Evolutionary conservation across 2,113 vertebrate genomes (phyloP).

Genomic region (Ia io): DNA sequence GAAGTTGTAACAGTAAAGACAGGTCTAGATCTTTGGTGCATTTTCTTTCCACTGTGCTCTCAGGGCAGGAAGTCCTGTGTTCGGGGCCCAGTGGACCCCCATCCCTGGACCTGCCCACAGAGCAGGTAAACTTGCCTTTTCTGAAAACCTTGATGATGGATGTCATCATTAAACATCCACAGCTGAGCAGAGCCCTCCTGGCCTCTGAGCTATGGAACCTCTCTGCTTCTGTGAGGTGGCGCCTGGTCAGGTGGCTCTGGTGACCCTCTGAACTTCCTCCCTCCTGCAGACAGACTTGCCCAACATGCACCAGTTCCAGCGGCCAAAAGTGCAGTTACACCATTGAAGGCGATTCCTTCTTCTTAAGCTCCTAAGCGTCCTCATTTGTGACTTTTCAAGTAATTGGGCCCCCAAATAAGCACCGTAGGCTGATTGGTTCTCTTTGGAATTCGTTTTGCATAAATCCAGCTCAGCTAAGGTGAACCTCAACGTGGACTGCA

Average conservation of each 20-base stretch:
- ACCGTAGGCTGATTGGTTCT: slow-evolving; percentile 55
- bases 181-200: not conserved
- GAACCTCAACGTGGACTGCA: slow-evolving; percentile 62
- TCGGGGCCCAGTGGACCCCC: not conserved
- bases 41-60: slow-evolving; percentile 19
- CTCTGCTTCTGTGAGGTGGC: not conserved
- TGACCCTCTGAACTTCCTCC: slow-evolving; percentile 12
- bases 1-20: slow-evolving; percentile 47
- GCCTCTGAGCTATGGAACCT: slow-evolving; percentile 23
- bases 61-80: slow-evolving; percentile 44
- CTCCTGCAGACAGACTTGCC: slow-evolving; percentile 7
- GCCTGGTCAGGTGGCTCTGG: accelerated
- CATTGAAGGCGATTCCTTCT: not conserved
- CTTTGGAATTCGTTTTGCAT: slow-evolving; percentile 74
- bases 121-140: slow-evolving; percentile 47
- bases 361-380: slow-evolving; percentile 52
- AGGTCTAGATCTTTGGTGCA: not conserved
- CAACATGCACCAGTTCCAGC: accelerated
- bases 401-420: slow-evolving; percentile 64
- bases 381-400: slow-evolving; percentile 69
- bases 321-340: not conserved
- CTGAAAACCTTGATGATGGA: slow-evolving; percentile 7
- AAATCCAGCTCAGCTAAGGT: slow-evolving; percentile 75
- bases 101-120: not conserved
- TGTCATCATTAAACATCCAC: slow-evolving; percentile 46